Evolutionary conservation across 2,797 vertebrate genomes (phyloP), one percentile per base, ranked within the genome.

Genomic region (Erithacus rubecula): DNA sequence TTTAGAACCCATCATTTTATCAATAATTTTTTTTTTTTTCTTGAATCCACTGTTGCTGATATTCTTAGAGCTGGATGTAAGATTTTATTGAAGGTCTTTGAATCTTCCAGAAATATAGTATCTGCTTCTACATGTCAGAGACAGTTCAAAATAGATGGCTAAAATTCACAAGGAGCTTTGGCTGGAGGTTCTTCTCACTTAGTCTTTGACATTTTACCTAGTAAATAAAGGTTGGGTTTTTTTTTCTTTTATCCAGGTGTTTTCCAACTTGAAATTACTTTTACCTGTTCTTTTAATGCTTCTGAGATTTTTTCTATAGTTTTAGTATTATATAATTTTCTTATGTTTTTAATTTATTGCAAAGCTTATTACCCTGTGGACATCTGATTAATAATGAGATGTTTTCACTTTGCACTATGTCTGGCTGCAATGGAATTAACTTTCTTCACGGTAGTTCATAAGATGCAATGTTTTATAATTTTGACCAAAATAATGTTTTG

Each of bases 211-310:
- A 12, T 81, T 34, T 60, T 52, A 20, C 15, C 6, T 84, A 34
- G 29, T 71, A 15, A 4, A 9, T 32, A 22, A 1, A 3, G 7
- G 9, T 17, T 86, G 7, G 0, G 1, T 8, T 13, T 1, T 23
- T 16, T 1, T 29, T 10, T 9, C 5, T 13, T 52, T 56, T 44
- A 30, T 49, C n/a, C 10, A 13, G 41, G 17, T 34, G 5, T 82
- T 79, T 89, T 94, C 32, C 15, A 58, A 14, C 21, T 56, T 85
- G 8, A 58, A 83, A 76, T 49, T 34, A 59, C 29, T 71, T 75
- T 22, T 8, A 10, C 15, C 21, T 34, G 4, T 1, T 88, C 70
- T 87, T n/a, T 16, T n/a, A n/a, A 26, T 43, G 13, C 7, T 77
- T 85, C 34, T 83, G 29, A 23, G 21, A 15, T 74, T 47, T 71